Evolutionary conservation across 64 coral and sea anemone species (phyloP), one percentile per base, ranked within the genome.

Genomic region (Acropora yongei): DNA sequence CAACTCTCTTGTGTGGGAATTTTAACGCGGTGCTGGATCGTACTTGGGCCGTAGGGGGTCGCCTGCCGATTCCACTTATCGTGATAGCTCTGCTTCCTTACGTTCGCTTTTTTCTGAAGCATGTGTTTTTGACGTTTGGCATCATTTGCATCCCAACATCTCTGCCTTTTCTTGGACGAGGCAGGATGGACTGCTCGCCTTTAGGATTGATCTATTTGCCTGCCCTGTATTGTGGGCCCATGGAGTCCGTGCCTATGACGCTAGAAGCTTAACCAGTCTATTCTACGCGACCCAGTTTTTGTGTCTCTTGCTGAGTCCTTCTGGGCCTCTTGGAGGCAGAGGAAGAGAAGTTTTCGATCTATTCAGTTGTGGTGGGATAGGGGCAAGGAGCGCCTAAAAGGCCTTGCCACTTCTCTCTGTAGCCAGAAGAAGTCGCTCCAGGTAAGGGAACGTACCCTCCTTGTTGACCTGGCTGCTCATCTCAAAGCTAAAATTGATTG

Each of bases 211-310:
- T 3, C 7, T 78, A 3, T 20, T 89, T 9, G 76, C 75, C 2
- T 76, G 57, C 11, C 76, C 90, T 3, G 1, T 0, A 0, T 2
- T 1, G 0, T 92, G 58, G 73, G 1, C 57, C 39, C 48, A n/a
- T 9, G 16, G 11, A 1, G 45, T 79, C 0, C 3, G 4, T 5
- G 78, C 5, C 5, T 71, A 42, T 50, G 44, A 80, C 9, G 72
- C n/a, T 91, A 79, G 89, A 91, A 91, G 74, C 51, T 91, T 0
- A 91, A 91, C 12, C 55, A 42, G 1, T 66, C 51, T 12, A 40
- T 61, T 58, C 16, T 91, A 1, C 0, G 30, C 4, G 80, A 91
- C 41, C 13, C 18, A 2, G 68, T 49, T 8, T 91, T 41, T 44
- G 43, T 73, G 1, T 4, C 5, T 20, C 43, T 19, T 3, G 8